Conservation (phyloP, 1,140 invertebrate species). For the Sipha flava region DNA sequence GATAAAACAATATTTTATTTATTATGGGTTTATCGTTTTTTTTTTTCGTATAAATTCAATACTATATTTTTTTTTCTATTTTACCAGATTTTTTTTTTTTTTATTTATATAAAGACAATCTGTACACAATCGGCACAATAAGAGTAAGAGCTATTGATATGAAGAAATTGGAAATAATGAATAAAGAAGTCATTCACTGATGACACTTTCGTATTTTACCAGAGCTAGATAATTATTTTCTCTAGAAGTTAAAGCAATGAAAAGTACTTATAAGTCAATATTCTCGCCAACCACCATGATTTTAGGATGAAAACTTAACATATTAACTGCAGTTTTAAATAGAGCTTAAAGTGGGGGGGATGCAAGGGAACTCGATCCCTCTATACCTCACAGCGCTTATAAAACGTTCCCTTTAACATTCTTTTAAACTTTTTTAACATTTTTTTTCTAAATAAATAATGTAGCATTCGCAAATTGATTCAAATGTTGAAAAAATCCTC, state of each 20-base stretch:
- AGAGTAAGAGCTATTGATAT: too few species aligned
- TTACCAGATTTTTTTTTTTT: not conserved
- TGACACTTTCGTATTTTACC: too few species aligned
- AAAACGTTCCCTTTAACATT: too few species aligned
- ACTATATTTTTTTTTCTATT: not conserved
- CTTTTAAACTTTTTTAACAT: not conserved
- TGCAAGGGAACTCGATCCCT: too few species aligned
- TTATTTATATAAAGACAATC: too few species aligned
- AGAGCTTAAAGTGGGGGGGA: not conserved
- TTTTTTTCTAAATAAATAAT: not conserved
- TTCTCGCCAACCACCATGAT: not conserved
- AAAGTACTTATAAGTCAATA: not conserved
- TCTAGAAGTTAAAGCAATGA: not conserved
- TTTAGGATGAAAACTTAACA: not conserved
- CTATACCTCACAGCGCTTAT: too few species aligned
- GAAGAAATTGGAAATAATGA: too few species aligned
- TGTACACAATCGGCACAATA: too few species aligned
- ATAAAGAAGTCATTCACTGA: too few species aligned
- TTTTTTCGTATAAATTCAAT: not conserved
- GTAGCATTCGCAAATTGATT: not conserved
- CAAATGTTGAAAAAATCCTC: too few species aligned
- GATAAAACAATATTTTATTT: slow-evolving; percentile 3
- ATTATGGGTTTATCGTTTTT: too few species aligned
- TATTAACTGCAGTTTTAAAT: not conserved
- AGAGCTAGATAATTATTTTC: not conserved